phyloP scores from a whole-genome alignment of 2,888 invertebrate species.

The Pachycephus smyrnensis region DNA sequence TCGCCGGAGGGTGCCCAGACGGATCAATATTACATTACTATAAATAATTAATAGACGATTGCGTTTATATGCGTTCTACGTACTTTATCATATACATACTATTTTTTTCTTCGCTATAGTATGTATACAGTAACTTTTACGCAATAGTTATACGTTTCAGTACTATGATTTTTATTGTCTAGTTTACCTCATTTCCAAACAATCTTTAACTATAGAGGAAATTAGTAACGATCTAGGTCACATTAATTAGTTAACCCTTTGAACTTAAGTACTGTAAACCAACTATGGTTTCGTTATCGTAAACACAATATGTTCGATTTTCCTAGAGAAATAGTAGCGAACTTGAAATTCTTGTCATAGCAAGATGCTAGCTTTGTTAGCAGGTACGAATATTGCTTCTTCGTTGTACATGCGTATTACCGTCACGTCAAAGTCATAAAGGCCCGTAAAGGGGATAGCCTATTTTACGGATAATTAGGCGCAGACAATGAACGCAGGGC shows the following conservation, averaged over 20 bases:
- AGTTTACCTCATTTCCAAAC: neutral
- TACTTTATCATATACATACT: constrained; percentile 15
- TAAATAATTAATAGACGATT: constrained; percentile 60
- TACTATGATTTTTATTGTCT: neutral
- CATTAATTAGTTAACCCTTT: neutral
- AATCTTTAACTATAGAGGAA: neutral
- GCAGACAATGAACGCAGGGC: constrained; percentile 24
- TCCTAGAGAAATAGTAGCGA: neutral
- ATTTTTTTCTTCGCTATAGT: neutral
- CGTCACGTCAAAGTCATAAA: constrained; percentile 26
- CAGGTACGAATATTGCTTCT: neutral
- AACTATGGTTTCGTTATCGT: neutral
- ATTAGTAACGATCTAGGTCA: neutral
- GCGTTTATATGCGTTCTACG: constrained; percentile 29
- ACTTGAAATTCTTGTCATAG: neutral
- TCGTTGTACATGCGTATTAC: neutral
- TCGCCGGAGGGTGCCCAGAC: constrained; percentile 51
- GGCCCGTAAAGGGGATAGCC: constrained; percentile 26
- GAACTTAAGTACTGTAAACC: neutral
- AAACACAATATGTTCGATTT: neutral
- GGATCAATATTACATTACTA: constrained; percentile 64
- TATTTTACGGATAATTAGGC: constrained; percentile 41
- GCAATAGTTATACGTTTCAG: neutral
- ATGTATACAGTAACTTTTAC: neutral
- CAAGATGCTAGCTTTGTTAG: neutral